These are phyloP conservation scores for Dreissena rostriformis DNA, from an alignment of 1,140 invertebrate species.

Conservation along the genomic window DNA sequence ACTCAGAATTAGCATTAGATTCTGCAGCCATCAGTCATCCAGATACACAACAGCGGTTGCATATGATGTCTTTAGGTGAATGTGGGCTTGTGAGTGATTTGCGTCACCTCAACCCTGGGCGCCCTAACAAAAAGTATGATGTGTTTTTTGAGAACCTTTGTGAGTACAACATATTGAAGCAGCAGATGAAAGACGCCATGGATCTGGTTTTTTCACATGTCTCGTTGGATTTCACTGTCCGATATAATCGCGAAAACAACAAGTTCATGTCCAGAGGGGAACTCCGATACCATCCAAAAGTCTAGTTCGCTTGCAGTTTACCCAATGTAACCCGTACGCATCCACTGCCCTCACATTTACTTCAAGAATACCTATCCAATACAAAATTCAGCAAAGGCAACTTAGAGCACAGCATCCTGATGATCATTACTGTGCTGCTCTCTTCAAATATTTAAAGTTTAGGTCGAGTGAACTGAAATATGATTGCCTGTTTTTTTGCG, in stretches of 20 bases:
- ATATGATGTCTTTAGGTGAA: slow-evolving; percentile 54
- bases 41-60: slow-evolving; percentile 10
- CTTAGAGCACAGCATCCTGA: slow-evolving; percentile 54
- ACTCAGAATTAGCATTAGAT: slow-evolving; percentile 38
- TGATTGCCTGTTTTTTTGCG: slow-evolving; percentile 11
- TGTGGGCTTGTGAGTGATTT: slow-evolving; percentile 50
- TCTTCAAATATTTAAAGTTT: slow-evolving; percentile 52
- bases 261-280: slow-evolving; percentile 33
- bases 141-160: slow-evolving; percentile 33
- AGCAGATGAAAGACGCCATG: slow-evolving; percentile 55
- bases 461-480: slow-evolving; percentile 35
- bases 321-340: slow-evolving; percentile 54
- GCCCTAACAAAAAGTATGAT: slow-evolving; percentile 54
- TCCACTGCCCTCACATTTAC: slow-evolving; percentile 52
- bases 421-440: slow-evolving; percentile 57
- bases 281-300: slow-evolving; percentile 46
- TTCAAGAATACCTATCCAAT: slow-evolving; percentile 41
- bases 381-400: slow-evolving; percentile 59
- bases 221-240: slow-evolving; percentile 42
- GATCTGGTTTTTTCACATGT: slow-evolving; percentile 34
- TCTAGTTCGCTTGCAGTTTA: slow-evolving; percentile 61
- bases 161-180: slow-evolving; percentile 40
- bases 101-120: slow-evolving; percentile 51
- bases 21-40: background rate
- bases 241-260: slow-evolving; percentile 43